Evolutionary conservation across 2,113 vertebrate species (phyloP).

Genomic region (Pedionomus torquatus): DNA sequence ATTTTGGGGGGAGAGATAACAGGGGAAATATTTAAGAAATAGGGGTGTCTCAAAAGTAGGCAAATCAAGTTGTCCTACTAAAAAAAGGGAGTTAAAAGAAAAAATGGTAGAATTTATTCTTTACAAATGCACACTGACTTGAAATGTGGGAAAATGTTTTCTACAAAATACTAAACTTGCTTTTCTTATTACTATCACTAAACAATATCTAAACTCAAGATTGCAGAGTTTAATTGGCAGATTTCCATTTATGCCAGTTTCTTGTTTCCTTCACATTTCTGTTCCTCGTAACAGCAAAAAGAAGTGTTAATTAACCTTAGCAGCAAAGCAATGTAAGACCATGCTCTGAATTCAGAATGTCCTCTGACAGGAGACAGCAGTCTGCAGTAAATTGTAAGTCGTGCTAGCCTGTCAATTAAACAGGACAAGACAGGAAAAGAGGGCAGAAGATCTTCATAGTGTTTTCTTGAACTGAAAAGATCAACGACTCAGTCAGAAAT

Average conservation of each 20-base stretch:
- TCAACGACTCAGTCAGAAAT: constrained; percentile 64
- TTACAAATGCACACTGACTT: neutral
- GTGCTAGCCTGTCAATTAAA: constrained; percentile 28
- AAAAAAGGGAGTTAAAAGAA: neutral
- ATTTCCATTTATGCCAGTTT: neutral
- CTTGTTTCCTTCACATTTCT: constrained; percentile 14
- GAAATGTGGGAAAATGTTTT: neutral
- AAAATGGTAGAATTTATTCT: neutral
- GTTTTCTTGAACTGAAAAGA: constrained; percentile 64
- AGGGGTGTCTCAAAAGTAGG: neutral
- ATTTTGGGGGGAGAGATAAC: neutral
- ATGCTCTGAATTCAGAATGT: constrained; percentile 2
- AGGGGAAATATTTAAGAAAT: neutral
- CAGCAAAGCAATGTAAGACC: neutral
- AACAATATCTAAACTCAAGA: neutral
- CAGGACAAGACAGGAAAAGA: neutral
- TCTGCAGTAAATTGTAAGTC: neutral
- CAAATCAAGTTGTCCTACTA: neutral
- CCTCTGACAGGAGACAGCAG: neutral
- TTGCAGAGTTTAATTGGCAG: neutral
- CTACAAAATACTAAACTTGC: neutral
- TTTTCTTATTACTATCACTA: constrained; percentile 5
- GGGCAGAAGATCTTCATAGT: constrained; percentile 43
- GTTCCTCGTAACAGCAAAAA: neutral
- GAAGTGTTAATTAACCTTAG: constrained; percentile 55